phyloP scores from a whole-genome alignment of 2,888 invertebrate genomes.

The Chaetogeoica ovagalla region DNA sequence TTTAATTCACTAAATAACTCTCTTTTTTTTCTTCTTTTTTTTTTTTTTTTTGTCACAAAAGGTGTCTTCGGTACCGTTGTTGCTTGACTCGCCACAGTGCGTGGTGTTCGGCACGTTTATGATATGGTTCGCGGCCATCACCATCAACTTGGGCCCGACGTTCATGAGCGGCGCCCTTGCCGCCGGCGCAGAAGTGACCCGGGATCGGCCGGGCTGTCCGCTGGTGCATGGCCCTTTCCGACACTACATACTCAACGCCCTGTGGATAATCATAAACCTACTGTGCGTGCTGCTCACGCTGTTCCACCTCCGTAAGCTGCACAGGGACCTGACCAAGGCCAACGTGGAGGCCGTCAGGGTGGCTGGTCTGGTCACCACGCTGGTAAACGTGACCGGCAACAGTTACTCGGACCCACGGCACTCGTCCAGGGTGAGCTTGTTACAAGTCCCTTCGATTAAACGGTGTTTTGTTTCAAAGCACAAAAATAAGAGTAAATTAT shows the following conservation, averaged over 20 bases:
- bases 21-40: not conserved
- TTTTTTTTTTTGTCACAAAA: slow-evolving; percentile 56
- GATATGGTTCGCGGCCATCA: slow-evolving; percentile 91
- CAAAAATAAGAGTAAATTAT: too few relatives aligned
- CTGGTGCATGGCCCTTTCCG: slow-evolving; percentile 84
- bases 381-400: slow-evolving; percentile 78
- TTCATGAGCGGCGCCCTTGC: slow-evolving; percentile 82
- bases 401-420: slow-evolving; percentile 54
- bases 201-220: slow-evolving; percentile 81
- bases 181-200: slow-evolving; percentile 75
- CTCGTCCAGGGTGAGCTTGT: slow-evolving; percentile 32
- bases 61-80: slow-evolving; percentile 73
- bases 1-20: too few relatives aligned
- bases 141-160: slow-evolving; percentile 86
- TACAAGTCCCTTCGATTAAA: too few relatives aligned
- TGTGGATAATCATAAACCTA: slow-evolving; percentile 87
- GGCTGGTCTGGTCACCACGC: slow-evolving; percentile 78
- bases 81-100: slow-evolving; percentile 87
- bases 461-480: too few relatives aligned
- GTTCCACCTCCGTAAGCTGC: slow-evolving; percentile 78
- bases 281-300: slow-evolving; percentile 82
- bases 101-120: slow-evolving; percentile 88
- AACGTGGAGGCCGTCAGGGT: slow-evolving; percentile 82
- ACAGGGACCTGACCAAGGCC: slow-evolving; percentile 79
- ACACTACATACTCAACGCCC: slow-evolving; percentile 86